Conservation (phyloP, 2,888 invertebrate species). For the Chalcis sispes region DNA sequence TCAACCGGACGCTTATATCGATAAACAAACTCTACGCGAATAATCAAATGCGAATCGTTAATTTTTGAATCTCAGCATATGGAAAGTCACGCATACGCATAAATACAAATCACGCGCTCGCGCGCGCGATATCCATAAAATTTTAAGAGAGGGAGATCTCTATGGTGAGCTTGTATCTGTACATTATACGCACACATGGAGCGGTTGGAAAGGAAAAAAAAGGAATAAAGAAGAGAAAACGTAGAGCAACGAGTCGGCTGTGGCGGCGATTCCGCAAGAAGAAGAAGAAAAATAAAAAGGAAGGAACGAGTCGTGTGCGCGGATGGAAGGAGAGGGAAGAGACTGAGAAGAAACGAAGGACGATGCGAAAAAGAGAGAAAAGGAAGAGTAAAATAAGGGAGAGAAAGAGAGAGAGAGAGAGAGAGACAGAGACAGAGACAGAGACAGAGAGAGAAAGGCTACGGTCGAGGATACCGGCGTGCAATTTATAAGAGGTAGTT, state of each 20-base stretch:
- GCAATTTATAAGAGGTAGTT: slow-evolving; percentile 51
- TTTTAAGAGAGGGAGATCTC: slow-evolving; percentile 23
- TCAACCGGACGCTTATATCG: too few species aligned
- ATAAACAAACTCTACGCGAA: too few species aligned
- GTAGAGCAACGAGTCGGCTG: slow-evolving; percentile 19
- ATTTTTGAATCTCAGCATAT: slow-evolving; percentile 2
- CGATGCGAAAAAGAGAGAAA: neutral
- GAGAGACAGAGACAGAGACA: slow-evolving; percentile 15
- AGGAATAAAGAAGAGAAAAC: slow-evolving; percentile 22
- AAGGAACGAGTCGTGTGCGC: neutral
- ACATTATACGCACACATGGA: neutral
- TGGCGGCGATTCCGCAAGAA: neutral
- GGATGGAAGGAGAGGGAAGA: slow-evolving; percentile 7
- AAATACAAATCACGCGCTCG: too few species aligned
- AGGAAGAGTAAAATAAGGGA: neutral
- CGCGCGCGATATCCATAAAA: slow-evolving; percentile 10
- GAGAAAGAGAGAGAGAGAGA: neutral
- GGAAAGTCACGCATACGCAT: too few species aligned
- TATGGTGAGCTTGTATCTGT: slow-evolving; percentile 1
- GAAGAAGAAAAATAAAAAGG: too few species aligned
- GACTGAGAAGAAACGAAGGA: slow-evolving; percentile 11
- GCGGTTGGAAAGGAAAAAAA: slow-evolving; percentile 3
- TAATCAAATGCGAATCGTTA: neutral
- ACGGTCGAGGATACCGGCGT: slow-evolving; percentile 15
- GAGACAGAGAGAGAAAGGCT: slow-evolving; percentile 15